Percentiles rank a stretch among this genome's conserved stretches.
Conservation (phyloP, 2,888 invertebrate genomes). For the Sialis fuliginosa region DNA sequence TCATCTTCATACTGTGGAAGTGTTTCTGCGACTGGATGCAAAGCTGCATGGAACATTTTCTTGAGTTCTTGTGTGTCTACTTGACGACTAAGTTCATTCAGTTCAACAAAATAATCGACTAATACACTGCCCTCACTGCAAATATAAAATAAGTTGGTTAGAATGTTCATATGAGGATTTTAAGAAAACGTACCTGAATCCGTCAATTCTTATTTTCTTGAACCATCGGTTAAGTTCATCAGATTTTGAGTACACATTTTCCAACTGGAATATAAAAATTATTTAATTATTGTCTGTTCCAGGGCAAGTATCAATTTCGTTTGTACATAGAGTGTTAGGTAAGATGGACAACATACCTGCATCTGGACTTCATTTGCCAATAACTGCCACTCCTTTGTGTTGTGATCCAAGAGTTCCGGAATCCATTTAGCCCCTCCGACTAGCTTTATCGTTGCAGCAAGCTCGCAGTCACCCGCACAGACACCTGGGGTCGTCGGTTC, state of each 20-base stretch:
- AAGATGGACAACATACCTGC: conserved; percentile 40
- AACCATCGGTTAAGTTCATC: conserved; percentile 62
- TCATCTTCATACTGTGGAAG: conserved; percentile 18
- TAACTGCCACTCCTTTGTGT: conserved; percentile 73
- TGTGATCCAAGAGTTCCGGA: conserved; percentile 69
- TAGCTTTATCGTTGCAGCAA: conserved; percentile 73
- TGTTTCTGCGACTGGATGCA: conserved; percentile 24
- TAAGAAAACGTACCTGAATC: conserved; percentile 38
- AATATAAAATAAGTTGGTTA: conserved; percentile 4
- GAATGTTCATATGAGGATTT: not conserved
- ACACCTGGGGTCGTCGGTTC: conserved; percentile 61
- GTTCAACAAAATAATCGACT: conserved; percentile 74
- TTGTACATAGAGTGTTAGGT: not conserved
- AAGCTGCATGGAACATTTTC: conserved; percentile 42
- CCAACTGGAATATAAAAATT: conserved; percentile 43
- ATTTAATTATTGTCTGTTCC: conserved; percentile 3
- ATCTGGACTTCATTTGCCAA: conserved; percentile 64
- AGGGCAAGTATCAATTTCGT: not conserved
- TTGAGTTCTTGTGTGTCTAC: conserved; percentile 57
- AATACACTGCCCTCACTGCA: conserved; percentile 67
- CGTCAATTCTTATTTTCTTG: conserved; percentile 70
- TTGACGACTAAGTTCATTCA: conserved; percentile 53
- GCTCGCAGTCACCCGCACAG: conserved; percentile 61
- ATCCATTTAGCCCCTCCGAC: conserved; percentile 69
- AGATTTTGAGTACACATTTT: conserved; percentile 64